A percentile compares a stretch with the other conserved stretches of the same genome.
Conservation (phyloP, 2,113 vertebrate species). For the Nycticebus coucang region DNA sequence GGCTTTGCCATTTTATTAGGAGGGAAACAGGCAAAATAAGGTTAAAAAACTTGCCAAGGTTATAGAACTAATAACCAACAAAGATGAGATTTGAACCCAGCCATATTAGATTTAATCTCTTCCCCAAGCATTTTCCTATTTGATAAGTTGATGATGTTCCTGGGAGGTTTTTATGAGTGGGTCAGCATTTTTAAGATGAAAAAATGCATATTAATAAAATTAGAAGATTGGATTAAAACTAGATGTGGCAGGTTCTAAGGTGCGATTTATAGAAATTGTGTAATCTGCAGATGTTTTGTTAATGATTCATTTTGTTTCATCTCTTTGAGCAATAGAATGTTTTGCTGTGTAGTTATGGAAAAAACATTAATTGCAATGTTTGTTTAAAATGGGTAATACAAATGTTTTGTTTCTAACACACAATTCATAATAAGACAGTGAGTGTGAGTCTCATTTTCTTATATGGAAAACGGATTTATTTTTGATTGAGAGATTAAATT, state of each 20-base stretch:
- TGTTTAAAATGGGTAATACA: conserved; percentile 53
- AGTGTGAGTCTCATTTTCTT: conserved; percentile 57
- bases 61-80: conserved; percentile 25
- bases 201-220: conserved; percentile 72
- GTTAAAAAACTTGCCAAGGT: conserved; percentile 44
- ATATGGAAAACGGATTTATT: conserved; percentile 11
- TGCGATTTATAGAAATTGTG: conserved; percentile 55
- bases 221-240: conserved; percentile 65
- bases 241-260: conserved; percentile 24
- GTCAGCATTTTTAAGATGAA: conserved; percentile 60
- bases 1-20: neutral
- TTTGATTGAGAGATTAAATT: conserved; percentile 53
- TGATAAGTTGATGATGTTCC: conserved; percentile 60
- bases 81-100: conserved; percentile 27
- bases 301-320: conserved; percentile 64
- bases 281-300: conserved; percentile 71
- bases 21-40: neutral
- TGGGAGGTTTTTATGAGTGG: conserved; percentile 43
- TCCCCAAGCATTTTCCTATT: conserved; percentile 25
- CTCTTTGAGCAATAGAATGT: conserved; percentile 37
- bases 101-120: conserved; percentile 52
- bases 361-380: conserved; percentile 58
- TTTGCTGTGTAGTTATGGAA: conserved; percentile 2
- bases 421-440: conserved; percentile 47
- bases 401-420: conserved; percentile 63